Conservation (phyloP, 2,888 invertebrate genomes). For the Thysanoteuthis rhombus region DNA sequence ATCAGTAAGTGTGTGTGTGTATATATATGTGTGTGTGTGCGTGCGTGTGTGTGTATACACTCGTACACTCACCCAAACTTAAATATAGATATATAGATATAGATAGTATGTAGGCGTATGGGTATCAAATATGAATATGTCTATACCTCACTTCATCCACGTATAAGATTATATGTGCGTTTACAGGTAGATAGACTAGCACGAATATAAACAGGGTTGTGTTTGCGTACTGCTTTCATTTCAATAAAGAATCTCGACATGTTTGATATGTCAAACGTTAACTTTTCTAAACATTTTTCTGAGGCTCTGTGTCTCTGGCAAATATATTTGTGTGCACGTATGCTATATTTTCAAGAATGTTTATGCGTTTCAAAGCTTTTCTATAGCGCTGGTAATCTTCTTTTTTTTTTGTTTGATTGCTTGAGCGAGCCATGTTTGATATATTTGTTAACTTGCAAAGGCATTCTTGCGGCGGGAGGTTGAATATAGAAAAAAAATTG, state of each 20-base stretch:
- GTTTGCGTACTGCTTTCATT: not conserved
- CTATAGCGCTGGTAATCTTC: not conserved
- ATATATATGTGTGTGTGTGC: too few relatives aligned
- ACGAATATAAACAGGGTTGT: not conserved
- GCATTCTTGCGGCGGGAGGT: not conserved
- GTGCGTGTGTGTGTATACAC: too few relatives aligned
- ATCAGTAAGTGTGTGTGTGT: too few relatives aligned
- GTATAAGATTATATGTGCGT: not conserved
- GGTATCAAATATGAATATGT: too few relatives aligned
- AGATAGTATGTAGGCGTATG: too few relatives aligned
- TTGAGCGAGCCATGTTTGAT: not conserved
- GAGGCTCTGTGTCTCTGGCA: not conserved
- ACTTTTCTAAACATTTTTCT: not conserved
- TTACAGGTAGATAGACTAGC: not conserved
- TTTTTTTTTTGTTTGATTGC: not conserved
- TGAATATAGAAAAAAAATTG: not conserved
- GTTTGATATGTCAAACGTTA: conserved; percentile 12
- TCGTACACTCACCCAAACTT: too few relatives aligned
- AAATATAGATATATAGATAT: not conserved
- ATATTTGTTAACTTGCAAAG: not conserved
- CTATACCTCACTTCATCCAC: not conserved
- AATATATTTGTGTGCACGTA: not conserved
- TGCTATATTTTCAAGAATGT: not conserved
- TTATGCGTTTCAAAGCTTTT: not conserved
- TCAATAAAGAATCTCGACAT: not conserved